These are phyloP conservation scores for Phymanthus crucifer DNA, from an alignment of 92 coral and sea anemone genomes.

Conservation along the genomic window DNA sequence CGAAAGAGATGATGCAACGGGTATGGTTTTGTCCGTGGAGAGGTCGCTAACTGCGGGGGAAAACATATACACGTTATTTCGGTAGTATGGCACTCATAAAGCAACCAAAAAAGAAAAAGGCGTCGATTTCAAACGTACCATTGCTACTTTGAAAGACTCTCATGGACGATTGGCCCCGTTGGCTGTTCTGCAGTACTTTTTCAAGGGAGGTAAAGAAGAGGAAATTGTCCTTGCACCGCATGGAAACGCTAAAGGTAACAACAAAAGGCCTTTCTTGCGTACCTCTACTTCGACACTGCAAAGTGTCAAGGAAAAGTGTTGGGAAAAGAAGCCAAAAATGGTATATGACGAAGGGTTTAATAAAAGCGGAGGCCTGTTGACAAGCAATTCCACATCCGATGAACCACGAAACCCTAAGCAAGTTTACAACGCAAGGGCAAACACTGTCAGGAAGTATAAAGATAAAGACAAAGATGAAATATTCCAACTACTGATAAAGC, in stretches of 20 bases:
- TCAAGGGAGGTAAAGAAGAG: slow-evolving; percentile 47
- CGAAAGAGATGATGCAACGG: slow-evolving; percentile 23
- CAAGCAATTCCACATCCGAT: slow-evolving; percentile 28
- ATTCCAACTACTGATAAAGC: slow-evolving; percentile 33
- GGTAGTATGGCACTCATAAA: slow-evolving; percentile 62
- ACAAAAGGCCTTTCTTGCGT: slow-evolving; percentile 31
- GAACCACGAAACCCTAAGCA: no score
- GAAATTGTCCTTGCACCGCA: slow-evolving; percentile 51
- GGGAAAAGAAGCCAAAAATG: slow-evolving; percentile 37
- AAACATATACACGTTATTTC: slow-evolving; percentile 42
- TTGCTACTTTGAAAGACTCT: slow-evolving; percentile 41
- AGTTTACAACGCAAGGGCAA: slow-evolving; percentile 40
- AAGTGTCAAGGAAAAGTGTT: slow-evolving; percentile 18
- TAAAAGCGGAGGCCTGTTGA: slow-evolving; percentile 38
- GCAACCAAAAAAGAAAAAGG: slow-evolving; percentile 46
- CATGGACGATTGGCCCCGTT: slow-evolving; percentile 26
- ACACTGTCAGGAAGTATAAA: background rate
- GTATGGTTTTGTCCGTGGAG: slow-evolving; percentile 30
- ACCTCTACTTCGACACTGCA: slow-evolving; percentile 34
- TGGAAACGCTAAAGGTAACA: slow-evolving; percentile 43
- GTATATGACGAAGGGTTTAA: slow-evolving; percentile 34
- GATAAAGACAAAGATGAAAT: slow-evolving; percentile 43
- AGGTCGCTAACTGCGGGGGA: slow-evolving; percentile 30
- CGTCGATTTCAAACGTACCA: slow-evolving; percentile 44
- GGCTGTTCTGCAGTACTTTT: slow-evolving; percentile 53